These are phyloP conservation scores for Colletes gigas DNA, from an alignment of 1,140 invertebrate species.

Conservation along the genomic window DNA sequence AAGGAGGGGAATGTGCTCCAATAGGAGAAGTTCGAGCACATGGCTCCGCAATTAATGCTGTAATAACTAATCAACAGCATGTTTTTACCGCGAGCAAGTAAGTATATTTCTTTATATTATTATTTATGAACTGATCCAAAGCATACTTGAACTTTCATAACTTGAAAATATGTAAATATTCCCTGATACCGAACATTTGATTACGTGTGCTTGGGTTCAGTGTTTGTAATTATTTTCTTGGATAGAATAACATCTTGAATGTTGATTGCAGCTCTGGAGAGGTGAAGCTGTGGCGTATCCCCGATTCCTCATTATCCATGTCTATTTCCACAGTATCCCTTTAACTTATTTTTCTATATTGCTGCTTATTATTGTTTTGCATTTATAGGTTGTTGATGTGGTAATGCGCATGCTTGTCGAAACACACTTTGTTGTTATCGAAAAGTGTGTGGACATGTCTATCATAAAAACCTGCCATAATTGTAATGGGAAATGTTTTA, in stretches of 20 bases:
- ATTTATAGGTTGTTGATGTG: conserved; percentile 61
- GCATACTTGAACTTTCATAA: conserved; percentile 19
- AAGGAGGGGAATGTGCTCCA: conserved; percentile 80
- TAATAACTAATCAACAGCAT: conserved; percentile 87
- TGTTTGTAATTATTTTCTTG: conserved; percentile 12
- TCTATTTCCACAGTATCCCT: conserved; percentile 80
- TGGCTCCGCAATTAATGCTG: conserved; percentile 88
- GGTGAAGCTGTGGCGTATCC: conserved; percentile 81
- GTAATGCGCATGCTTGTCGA: conserved; percentile 50
- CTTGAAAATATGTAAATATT: not conserved
- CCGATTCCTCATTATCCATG: conserved; percentile 79
- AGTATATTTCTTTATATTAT: conserved; percentile 69
- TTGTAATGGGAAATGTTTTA: conserved; percentile 1
- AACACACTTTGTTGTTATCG: conserved; percentile 7
- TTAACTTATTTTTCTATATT: conserved; percentile 75
- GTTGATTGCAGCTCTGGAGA: conserved; percentile 81
- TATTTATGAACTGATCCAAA: conserved; percentile 33
- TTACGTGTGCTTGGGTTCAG: conserved; percentile 47
- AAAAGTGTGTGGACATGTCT: conserved; percentile 21
- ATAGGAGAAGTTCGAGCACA: conserved; percentile 89
- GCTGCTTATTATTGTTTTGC: conserved; percentile 58
- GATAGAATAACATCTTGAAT: conserved; percentile 72
- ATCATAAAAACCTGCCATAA: not conserved
- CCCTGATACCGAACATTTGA: not conserved
- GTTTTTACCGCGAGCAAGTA: conserved; percentile 90